These are phyloP conservation scores for Coracopsis vasa DNA, from an alignment of 2,113 vertebrate species.

Conservation along the genomic window DNA sequence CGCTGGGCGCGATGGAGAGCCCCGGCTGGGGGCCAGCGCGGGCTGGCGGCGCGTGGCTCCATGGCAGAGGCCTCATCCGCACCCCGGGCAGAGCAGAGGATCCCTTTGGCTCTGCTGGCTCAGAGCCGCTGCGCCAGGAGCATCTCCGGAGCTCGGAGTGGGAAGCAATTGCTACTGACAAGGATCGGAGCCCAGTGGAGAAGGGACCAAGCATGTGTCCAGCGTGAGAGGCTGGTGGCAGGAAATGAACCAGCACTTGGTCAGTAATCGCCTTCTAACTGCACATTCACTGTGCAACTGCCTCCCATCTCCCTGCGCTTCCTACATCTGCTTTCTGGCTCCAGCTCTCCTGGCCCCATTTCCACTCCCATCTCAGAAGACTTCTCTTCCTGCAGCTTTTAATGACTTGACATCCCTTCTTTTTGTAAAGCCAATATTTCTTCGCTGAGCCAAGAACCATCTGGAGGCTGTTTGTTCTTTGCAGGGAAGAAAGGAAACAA, in stretches of 20 bases:
- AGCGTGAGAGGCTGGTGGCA: fast-evolving
- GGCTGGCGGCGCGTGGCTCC: background rate
- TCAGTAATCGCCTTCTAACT: background rate
- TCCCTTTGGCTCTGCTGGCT: background rate
- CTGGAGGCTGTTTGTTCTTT: slow-evolving; percentile 4
- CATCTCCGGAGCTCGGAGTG: background rate
- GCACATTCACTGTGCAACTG: background rate
- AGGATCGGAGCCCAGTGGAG: background rate
- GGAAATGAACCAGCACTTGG: background rate
- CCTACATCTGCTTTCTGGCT: background rate
- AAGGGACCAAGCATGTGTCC: fast-evolving
- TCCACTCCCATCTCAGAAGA: background rate
- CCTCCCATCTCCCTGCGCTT: background rate
- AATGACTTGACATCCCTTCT: background rate
- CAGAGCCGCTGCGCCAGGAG: fast-evolving
- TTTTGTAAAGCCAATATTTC: background rate
- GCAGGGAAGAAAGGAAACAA: background rate
- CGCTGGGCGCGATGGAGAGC: background rate
- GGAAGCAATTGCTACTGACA: fast-evolving
- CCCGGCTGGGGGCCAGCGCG: background rate
- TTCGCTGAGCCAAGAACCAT: background rate
- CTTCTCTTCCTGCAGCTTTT: background rate
- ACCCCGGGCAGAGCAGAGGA: background rate
- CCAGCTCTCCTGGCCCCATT: background rate
- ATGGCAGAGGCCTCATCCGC: background rate